Evolutionary conservation across 37 sponge, comb jelly and placozoan species (phyloP), one percentile per base, ranked within the genome.

Genomic region (Mnemiopsis leidyi): DNA sequence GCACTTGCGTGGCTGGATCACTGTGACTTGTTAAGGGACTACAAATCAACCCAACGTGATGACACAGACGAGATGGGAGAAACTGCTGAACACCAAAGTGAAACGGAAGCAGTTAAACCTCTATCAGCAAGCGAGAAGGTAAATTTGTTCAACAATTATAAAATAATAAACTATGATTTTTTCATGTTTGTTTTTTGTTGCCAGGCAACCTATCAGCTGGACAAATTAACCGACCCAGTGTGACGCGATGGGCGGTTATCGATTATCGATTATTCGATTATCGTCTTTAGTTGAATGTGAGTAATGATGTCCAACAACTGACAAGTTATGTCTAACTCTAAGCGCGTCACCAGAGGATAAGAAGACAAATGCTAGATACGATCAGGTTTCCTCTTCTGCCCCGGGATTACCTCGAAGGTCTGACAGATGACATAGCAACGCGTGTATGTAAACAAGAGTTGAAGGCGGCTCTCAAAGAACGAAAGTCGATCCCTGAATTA

Each of bases 1-100:
- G 90, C 90, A 0, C 24, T 85, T 3, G 90, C 90, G 23, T 85
- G 90, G 90, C 61, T 85, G 61, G 90, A 40, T 28, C 90, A 85
- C 90, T 36, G 36, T 33, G 36, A 85, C 90, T 61, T 85, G 36
- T 61, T 85, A 21, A 38, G 90, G 23, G 90, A 85, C 29, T 85
- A n/a, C 61, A 85, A 23, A 26, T 3, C 61, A 24, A 61, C 24
- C 2, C 38, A 36, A 3, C 1, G 25, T 38, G 79, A 36, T 2
- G 79, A 77, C 18, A 16, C 5, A 1, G 36, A 20, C 1, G 79
- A 77, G 73, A 69, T 20, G n/a, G n/a, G 61, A 5, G 13, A 5
- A 48, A 13, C 5, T 13, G 9, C 5, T 5, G 61, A 48, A 48
- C 5, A 48, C 13, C 9, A 48, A 48, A n/a, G n/a, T n/a, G 13